A percentile compares a stretch with the other conserved stretches of the same genome.
Evolutionary conservation across 2,113 vertebrate genomes (phyloP).

Genomic region (Columba livia): DNA sequence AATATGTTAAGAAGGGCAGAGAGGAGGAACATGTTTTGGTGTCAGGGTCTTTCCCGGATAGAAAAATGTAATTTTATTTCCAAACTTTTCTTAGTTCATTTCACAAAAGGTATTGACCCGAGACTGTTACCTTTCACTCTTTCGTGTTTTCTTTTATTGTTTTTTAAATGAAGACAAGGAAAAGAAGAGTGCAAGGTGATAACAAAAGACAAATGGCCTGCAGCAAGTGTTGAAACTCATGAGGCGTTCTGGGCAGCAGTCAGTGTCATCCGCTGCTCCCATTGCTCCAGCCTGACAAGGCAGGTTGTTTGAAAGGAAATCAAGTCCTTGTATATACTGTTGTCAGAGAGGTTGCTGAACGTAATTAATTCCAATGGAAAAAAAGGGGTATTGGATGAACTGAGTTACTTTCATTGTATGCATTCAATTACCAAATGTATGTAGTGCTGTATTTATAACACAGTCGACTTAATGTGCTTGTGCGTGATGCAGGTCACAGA

Average conservation of each 20-base stretch:
- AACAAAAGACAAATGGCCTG: not conserved
- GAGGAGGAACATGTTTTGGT: not conserved
- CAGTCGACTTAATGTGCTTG: not conserved
- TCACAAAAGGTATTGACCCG: not conserved
- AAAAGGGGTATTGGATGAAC: not conserved
- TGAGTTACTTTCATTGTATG: not conserved
- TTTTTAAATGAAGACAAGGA: not conserved
- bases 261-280: not conserved
- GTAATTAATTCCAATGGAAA: not conserved
- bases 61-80: not conserved
- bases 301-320: not conserved
- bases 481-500: not conserved
- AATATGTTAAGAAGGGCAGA: not conserved
- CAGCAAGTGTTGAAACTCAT: not conserved
- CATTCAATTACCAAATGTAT: not conserved
- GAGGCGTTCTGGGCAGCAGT: not conserved
- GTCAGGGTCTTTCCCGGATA: not conserved
- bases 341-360: not conserved
- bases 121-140: not conserved
- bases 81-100: not conserved
- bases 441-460: not conserved
- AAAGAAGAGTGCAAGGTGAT: not conserved
- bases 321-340: not conserved
- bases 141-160: not conserved
- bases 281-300: not conserved